Percentiles rank a stretch among this genome's conserved stretches.
These are phyloP conservation scores for Allophyes oxyacanthae DNA, from an alignment of 2,888 invertebrate genomes.

Conservation along the genomic window DNA sequence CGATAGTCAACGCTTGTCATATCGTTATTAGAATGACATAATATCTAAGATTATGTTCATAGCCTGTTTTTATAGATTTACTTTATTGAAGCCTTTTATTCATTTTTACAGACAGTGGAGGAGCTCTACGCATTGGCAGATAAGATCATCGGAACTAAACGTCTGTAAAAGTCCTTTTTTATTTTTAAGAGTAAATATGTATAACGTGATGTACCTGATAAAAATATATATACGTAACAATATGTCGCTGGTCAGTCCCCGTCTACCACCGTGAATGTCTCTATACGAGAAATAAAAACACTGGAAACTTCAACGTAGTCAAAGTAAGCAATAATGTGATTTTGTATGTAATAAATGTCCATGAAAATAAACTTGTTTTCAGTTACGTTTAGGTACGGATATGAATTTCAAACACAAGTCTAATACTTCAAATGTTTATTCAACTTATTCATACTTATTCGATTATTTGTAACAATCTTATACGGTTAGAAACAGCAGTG, in stretches of 20 bases:
- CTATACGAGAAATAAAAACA: conserved; percentile 56
- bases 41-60: not conserved
- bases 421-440: conserved; percentile 61
- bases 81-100: conserved; percentile 6
- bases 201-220: conserved; percentile 40
- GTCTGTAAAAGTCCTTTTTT: conserved; percentile 62
- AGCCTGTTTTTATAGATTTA: not conserved
- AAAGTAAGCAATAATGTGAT: conserved; percentile 67
- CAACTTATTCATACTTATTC: conserved; percentile 44
- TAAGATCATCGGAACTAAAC: conserved; percentile 90
- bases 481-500: conserved; percentile 41
- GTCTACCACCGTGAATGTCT: conserved; percentile 32
- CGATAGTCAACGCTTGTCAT: not conserved
- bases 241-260: conserved; percentile 33
- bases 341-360: conserved; percentile 70
- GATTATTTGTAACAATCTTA: conserved; percentile 50
- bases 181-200: conserved; percentile 55
- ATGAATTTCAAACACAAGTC: conserved; percentile 28
- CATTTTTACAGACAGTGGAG: conserved; percentile 91
- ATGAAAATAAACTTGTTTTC: conserved; percentile 21
- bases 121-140: conserved; percentile 92
- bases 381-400: not conserved
- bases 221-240: conserved; percentile 39
- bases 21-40: not conserved
- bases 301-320: conserved; percentile 66